phyloP scores from a whole-genome alignment of 2,797 vertebrate species.

The Diglossa cyanea region DNA sequence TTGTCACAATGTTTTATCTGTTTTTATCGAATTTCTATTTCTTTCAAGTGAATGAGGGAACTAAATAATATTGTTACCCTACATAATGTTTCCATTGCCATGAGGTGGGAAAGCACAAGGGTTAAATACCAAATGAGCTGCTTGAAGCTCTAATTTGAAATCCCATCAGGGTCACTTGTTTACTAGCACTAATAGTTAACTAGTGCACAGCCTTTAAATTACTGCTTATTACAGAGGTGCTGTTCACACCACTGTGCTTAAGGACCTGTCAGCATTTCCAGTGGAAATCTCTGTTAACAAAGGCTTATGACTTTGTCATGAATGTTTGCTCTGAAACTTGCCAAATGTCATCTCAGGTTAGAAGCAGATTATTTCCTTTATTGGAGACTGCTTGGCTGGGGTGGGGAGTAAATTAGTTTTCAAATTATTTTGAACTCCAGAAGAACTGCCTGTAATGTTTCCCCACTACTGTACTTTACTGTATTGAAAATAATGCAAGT shows the following conservation, averaged over 20 bases:
- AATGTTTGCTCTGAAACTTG: slow-evolving; percentile 39
- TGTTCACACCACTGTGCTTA: slow-evolving; percentile 56
- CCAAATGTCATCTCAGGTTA: slow-evolving; percentile 16
- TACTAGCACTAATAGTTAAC: slow-evolving; percentile 67
- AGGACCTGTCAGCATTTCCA: slow-evolving; percentile 64
- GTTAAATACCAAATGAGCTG: slow-evolving; percentile 48
- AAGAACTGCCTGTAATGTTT: neutral
- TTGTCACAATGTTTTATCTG: neutral
- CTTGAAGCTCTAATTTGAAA: slow-evolving; percentile 68
- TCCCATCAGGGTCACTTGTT: slow-evolving; percentile 70
- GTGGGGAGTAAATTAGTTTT: neutral
- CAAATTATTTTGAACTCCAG: neutral
- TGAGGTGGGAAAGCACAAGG: slow-evolving; percentile 6
- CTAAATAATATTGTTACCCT: slow-evolving; percentile 7
- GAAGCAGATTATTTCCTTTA: slow-evolving; percentile 21
- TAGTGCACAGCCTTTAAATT: slow-evolving; percentile 56
- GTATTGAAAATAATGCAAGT: neutral
- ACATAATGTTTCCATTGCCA: neutral
- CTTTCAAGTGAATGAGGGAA: neutral
- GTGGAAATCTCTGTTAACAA: slow-evolving; percentile 26
- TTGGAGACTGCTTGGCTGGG: neutral
- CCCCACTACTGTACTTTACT: neutral
- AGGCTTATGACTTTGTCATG: slow-evolving; percentile 42
- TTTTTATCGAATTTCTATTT: neutral
- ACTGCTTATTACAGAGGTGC: slow-evolving; percentile 30